Conservation (phyloP, 2,113 vertebrate genomes). For the Oenanthe melanoleuca region DNA sequence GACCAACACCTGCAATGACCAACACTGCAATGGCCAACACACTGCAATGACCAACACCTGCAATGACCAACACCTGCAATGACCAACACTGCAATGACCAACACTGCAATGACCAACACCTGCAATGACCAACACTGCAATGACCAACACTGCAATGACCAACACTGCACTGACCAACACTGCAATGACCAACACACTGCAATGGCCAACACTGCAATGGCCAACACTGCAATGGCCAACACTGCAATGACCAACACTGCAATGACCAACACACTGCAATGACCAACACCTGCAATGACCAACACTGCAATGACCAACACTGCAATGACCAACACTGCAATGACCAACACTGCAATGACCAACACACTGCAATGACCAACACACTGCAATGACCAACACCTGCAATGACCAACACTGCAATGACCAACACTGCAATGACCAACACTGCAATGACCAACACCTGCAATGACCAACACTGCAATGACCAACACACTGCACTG, state of each 20-base stretch:
- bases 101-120: not conserved
- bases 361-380: not conserved
- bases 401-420: not conserved
- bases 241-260: fast-evolving
- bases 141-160: no score
- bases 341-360: no score
- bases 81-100: fast-evolving
- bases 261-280: not conserved
- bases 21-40: fast-evolving
- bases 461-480: fast-evolving
- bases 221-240: no score
- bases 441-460: fast-evolving
- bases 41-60: not conserved
- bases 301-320: fast-evolving
- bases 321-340: no score
- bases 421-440: fast-evolving
- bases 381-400: not conserved
- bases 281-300: not conserved
- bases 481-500: no score
- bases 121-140: no score
- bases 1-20: fast-evolving
- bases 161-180: no score
- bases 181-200: no score
- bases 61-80: not conserved
- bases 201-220: no score